A percentile compares a stretch with the other conserved stretches of the same genome.
Evolutionary conservation across 2,888 invertebrate genomes (phyloP).

Genomic region (Mythimna ferrago): DNA sequence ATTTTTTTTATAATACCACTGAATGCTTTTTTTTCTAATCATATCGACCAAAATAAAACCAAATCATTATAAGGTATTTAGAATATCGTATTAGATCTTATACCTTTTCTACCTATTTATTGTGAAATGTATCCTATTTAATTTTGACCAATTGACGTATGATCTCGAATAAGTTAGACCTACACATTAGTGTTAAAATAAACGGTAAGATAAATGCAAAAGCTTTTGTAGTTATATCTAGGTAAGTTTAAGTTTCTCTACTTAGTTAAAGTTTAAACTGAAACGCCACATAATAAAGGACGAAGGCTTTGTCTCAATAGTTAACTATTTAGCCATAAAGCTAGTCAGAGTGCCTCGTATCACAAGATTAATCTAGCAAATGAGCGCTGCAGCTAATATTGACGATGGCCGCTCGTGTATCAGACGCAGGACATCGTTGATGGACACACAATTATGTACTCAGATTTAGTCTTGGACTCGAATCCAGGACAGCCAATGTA

Average conservation of each 20-base stretch:
- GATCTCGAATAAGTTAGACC: not conserved
- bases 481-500: constrained; percentile 1
- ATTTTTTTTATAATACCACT: not conserved
- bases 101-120: constrained; percentile 1
- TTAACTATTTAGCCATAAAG: constrained; percentile 8
- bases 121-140: not conserved
- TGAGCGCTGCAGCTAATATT: constrained; percentile 39
- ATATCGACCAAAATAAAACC: not conserved
- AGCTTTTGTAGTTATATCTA: not conserved
- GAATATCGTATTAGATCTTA: not conserved
- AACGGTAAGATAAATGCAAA: not conserved
- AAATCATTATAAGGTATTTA: constrained; percentile 20
- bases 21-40: too few relatives aligned
- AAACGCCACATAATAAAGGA: constrained; percentile 3
- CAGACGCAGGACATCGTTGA: constrained; percentile 2
- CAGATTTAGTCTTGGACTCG: constrained; percentile 1
- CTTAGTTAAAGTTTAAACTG: constrained; percentile 8
- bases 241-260: not conserved
- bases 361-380: constrained; percentile 46
- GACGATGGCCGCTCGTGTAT: constrained; percentile 19
- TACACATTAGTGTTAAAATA: not conserved
- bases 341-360: constrained; percentile 24
- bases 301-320: not conserved
- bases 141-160: not conserved
- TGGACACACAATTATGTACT: constrained; percentile 11